These are phyloP conservation scores for Danionella cerebrum DNA, from an alignment of 2,113 vertebrate genomes.

Conservation along the genomic window DNA sequence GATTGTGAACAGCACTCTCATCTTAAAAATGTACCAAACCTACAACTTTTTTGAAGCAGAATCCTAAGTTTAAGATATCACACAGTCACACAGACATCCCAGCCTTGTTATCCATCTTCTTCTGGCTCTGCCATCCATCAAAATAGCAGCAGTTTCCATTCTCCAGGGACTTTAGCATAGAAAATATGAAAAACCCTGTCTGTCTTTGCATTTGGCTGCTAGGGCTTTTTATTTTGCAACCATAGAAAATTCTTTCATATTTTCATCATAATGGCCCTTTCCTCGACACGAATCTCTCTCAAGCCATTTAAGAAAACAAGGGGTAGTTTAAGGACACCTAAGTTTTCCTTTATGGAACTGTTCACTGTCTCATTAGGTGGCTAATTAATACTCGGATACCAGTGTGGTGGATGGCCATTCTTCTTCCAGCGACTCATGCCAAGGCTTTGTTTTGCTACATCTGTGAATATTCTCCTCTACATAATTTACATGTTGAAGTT, in stretches of 20 bases:
- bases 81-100: neutral
- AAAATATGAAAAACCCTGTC: neutral
- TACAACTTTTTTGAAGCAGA: neutral
- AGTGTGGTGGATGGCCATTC: neutral
- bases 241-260: neutral
- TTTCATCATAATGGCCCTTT: neutral
- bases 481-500: too few species aligned
- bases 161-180: neutral
- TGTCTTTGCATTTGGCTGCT: neutral
- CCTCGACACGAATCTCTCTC: neutral
- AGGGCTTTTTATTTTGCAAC: neutral
- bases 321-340: neutral
- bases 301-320: neutral
- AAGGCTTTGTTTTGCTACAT: constrained; percentile 10
- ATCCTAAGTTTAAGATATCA: neutral
- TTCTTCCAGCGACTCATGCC: neutral
- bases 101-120: neutral
- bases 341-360: neutral
- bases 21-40: neutral
- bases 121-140: constrained; percentile 1
- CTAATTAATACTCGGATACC: constrained; percentile 3
- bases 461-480: constrained; percentile 2
- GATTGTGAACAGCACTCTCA: too few species aligned
- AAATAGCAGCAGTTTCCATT: neutral
- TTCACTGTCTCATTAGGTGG: constrained; percentile 1